Conservation (phyloP, 2,797 vertebrate genomes). For the Takifugu rubripes region DNA sequence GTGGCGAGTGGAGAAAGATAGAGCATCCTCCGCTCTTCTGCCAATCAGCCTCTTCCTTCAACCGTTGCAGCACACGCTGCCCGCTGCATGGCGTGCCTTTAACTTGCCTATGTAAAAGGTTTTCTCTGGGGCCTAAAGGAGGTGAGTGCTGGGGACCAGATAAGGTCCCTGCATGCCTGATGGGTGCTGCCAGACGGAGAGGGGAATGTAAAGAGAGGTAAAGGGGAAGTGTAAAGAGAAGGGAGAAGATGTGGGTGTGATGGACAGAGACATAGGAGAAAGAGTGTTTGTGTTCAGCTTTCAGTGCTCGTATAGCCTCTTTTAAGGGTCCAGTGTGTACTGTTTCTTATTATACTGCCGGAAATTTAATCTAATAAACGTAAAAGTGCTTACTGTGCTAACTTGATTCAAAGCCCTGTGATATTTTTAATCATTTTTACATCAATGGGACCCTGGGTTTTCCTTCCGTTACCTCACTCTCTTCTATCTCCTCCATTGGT, state of each 20-base stretch:
- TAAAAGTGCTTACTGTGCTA: too few relatives aligned
- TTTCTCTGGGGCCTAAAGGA: slow-evolving; percentile 66
- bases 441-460: not conserved
- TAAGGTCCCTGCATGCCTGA: slow-evolving; percentile 63
- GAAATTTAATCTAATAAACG: too few relatives aligned
- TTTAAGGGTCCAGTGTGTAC: too few relatives aligned
- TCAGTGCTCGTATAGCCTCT: not conserved
- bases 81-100: slow-evolving; percentile 50
- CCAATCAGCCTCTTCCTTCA: slow-evolving; percentile 69
- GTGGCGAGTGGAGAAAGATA: slow-evolving; percentile 56
- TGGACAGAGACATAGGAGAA: not conserved
- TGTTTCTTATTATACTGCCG: too few relatives aligned
- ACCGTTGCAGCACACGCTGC: slow-evolving; percentile 49
- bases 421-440: too few relatives aligned
- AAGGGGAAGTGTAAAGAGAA: slow-evolving; percentile 30
- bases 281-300: slow-evolving; percentile 6
- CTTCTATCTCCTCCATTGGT: not conserved
- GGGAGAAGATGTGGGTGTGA: slow-evolving; percentile 18
- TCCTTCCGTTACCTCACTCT: slow-evolving; percentile 1
- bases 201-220: slow-evolving; percentile 14
- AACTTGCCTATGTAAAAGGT: slow-evolving; percentile 67
- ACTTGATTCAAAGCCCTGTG: too few relatives aligned
- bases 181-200: slow-evolving; percentile 36
- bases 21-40: slow-evolving; percentile 63
- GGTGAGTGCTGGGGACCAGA: slow-evolving; percentile 58